Evolutionary conservation across 1,140 invertebrate species (phyloP).

Genomic region (Fopius arisanus): DNA sequence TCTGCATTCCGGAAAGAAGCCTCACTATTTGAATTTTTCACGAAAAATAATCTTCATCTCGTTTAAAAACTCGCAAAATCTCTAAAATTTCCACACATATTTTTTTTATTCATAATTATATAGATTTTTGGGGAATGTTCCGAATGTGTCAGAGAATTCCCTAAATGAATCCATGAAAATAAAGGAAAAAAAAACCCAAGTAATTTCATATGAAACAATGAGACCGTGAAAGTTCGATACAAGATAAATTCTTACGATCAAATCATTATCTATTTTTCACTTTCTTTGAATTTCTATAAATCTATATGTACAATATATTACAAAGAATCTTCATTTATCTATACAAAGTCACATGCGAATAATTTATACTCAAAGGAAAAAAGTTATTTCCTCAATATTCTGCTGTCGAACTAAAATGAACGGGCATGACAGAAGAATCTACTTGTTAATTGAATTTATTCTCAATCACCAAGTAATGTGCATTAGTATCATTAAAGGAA

Average conservation of each 20-base stretch:
- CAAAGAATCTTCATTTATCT: slow-evolving; percentile 54
- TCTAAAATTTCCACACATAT: not conserved
- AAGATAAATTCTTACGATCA: slow-evolving; percentile 8
- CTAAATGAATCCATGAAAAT: not conserved
- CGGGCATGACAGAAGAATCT: slow-evolving; percentile 1
- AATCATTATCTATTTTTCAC: slow-evolving; percentile 1
- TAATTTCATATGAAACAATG: not conserved
- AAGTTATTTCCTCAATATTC: slow-evolving; percentile 24
- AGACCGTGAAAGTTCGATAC: not conserved
- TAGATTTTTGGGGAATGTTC: slow-evolving; percentile 5
- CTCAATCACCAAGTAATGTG: slow-evolving; percentile 25
- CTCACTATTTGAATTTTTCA: not conserved
- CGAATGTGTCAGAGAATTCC: not conserved
- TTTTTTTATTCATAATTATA: not conserved
- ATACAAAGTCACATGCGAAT: slow-evolving; percentile 46
- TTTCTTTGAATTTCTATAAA: slow-evolving; percentile 37
- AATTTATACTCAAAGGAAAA: slow-evolving; percentile 39
- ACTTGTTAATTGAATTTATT: slow-evolving; percentile 6
- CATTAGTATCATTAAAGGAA: not conserved
- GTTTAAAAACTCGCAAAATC: no score
- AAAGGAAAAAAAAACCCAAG: not conserved
- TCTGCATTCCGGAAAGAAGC: not conserved
- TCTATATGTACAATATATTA: slow-evolving; percentile 63
- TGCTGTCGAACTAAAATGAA: slow-evolving; percentile 2
- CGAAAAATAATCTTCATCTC: not conserved